Evolutionary conservation across 2,113 vertebrate genomes (phyloP).

Genomic region (Hyperoodon ampullatus): DNA sequence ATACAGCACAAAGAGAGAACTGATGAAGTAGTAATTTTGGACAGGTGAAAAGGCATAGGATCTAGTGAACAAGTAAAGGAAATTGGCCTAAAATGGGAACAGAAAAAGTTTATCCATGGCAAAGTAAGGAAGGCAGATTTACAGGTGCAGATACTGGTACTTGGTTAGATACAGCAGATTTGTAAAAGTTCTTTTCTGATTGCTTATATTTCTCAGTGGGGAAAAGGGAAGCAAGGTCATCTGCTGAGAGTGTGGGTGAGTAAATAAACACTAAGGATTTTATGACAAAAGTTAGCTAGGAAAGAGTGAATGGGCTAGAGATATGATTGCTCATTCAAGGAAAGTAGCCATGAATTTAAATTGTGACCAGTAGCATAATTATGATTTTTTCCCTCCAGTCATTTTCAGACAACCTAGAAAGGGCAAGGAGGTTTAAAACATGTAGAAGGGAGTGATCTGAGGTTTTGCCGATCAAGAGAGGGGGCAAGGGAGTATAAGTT

Average conservation of each 20-base stretch:
- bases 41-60: background rate
- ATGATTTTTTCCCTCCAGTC: background rate
- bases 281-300: background rate
- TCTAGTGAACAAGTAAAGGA: background rate
- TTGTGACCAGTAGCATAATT: background rate
- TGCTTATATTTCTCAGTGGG: background rate
- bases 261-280: background rate
- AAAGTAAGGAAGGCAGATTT: background rate
- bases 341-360: conserved; percentile 17
- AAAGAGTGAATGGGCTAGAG: background rate
- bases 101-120: background rate
- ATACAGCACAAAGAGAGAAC: background rate
- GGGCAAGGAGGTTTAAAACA: background rate
- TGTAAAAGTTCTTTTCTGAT: background rate
- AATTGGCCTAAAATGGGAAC: background rate
- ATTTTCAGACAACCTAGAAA: conserved; percentile 9
- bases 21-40: background rate
- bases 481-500: background rate
- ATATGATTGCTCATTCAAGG: background rate
- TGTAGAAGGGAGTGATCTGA: background rate
- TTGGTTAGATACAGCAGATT: background rate
- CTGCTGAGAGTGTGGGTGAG: background rate
- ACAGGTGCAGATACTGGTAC: background rate
- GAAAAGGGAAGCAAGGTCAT: background rate
- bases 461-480: background rate